Percentiles rank a stretch among this genome's conserved stretches.
These are phyloP conservation scores for Listrodromus nycthemerus DNA, from an alignment of 2,888 invertebrate genomes.

Conservation along the genomic window DNA sequence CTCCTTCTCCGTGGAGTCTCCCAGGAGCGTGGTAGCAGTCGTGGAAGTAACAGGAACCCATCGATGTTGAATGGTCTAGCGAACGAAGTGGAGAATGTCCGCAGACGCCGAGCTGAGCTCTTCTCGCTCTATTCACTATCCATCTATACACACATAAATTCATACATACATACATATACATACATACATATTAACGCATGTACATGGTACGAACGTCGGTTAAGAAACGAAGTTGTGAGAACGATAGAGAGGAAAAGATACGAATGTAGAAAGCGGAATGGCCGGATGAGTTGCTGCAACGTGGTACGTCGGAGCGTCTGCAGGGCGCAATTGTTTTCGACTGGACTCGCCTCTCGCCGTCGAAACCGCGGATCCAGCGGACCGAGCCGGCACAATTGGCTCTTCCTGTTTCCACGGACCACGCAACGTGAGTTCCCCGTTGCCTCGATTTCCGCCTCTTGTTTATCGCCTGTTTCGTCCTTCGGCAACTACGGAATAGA, in stretches of 20 bases:
- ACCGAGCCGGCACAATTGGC: conserved; percentile 1
- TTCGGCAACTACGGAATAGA: conserved; percentile 9
- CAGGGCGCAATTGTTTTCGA: conserved; percentile 75
- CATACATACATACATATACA: conserved; percentile 39
- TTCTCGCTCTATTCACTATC: too few species aligned
- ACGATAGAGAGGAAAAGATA: conserved; percentile 50
- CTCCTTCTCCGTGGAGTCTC: conserved; percentile 9
- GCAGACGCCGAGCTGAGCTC: neutral
- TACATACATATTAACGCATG: conserved; percentile 58
- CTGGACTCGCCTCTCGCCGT: conserved; percentile 69
- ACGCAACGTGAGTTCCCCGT: conserved; percentile 20
- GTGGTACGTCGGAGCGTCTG: conserved; percentile 34
- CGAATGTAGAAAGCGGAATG: conserved; percentile 38
- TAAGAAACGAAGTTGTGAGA: conserved; percentile 32
- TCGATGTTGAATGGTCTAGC: conserved; percentile 34
- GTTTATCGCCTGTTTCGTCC: conserved; percentile 65
- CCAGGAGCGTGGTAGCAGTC: conserved; percentile 34
- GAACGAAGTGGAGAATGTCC: conserved; percentile 4
- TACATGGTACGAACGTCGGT: conserved; percentile 7
- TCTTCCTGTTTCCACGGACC: conserved; percentile 6
- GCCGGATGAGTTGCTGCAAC: conserved; percentile 71
- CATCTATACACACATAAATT: neutral
- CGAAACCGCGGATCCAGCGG: neutral
- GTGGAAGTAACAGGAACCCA: conserved; percentile 41
- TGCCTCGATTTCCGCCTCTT: conserved; percentile 48